Percentiles rank a stretch among this genome's conserved stretches.
Evolutionary conservation across 2,888 invertebrate genomes (phyloP).

Genomic region (Drosophila mulleri): DNA sequence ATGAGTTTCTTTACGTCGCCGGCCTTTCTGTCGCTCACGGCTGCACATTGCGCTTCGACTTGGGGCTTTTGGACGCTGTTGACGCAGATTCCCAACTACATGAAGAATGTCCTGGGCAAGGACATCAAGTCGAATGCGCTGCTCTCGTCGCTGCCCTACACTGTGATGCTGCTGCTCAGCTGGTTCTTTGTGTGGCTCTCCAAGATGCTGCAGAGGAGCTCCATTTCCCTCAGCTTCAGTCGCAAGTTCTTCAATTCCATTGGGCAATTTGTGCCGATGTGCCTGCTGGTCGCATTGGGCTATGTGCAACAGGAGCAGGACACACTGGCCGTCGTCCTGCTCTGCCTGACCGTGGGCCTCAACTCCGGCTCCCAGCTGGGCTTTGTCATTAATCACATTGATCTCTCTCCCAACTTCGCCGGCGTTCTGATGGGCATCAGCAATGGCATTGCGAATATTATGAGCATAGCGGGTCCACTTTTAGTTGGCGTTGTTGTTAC

Average conservation of each 20-base stretch:
- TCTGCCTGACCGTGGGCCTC: conserved; percentile 87
- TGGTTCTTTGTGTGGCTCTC: conserved; percentile 87
- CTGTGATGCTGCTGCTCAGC: conserved; percentile 86
- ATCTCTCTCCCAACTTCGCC: conserved; percentile 89
- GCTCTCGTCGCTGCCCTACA: conserved; percentile 86
- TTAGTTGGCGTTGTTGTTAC: conserved; percentile 87
- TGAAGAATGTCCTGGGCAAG: conserved; percentile 89
- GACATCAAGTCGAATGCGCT: conserved; percentile 89
- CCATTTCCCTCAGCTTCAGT: conserved; percentile 82
- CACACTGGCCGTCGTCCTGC: conserved; percentile 85
- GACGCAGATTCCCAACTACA: conserved; percentile 90
- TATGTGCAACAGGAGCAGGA: conserved; percentile 83
- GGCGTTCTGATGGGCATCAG: conserved; percentile 90
- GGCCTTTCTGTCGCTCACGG: conserved; percentile 88
- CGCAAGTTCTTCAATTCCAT: conserved; percentile 84
- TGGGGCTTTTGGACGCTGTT: conserved; percentile 90
- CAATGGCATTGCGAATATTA: conserved; percentile 88
- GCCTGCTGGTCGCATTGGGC: conserved; percentile 87
- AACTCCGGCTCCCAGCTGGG: conserved; percentile 87
- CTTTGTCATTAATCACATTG: conserved; percentile 88
- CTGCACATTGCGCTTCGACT: conserved; percentile 86
- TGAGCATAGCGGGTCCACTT: conserved; percentile 88
- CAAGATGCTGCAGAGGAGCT: conserved; percentile 76
- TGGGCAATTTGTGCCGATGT: conserved; percentile 85
- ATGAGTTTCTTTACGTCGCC: conserved; percentile 87